phyloP scores from a whole-genome alignment of 1,140 invertebrate species.

The Danaus plexippus region DNA sequence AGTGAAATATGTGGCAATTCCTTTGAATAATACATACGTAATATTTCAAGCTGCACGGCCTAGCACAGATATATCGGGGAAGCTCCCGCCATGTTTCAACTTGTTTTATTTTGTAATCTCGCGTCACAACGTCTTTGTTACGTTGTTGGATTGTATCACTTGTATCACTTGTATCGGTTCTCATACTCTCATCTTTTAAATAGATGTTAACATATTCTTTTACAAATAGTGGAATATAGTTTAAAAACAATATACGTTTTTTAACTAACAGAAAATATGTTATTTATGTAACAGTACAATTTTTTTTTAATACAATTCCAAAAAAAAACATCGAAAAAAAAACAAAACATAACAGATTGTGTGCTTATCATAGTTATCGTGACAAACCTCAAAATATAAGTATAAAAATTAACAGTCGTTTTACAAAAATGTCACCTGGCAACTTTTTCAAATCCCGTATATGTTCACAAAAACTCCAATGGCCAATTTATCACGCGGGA shows the following conservation, averaged over 20 bases:
- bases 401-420: constrained; percentile 36
- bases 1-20: constrained; percentile 73
- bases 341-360: constrained; percentile 22
- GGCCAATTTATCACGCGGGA: constrained; percentile 55
- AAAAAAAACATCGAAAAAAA: constrained; percentile 3
- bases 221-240: no score
- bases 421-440: constrained; percentile 43
- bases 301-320: no score
- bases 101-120: constrained; percentile 24
- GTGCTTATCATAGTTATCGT: constrained; percentile 34
- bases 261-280: no score
- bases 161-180: no score
- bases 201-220: no score
- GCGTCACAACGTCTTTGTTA: constrained; percentile 11
- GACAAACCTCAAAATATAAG: constrained; percentile 32
- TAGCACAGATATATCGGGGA: constrained; percentile 21
- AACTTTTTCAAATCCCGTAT: constrained; percentile 37
- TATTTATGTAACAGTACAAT: no score
- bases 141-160: not conserved
- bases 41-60: constrained; percentile 12
- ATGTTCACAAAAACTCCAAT: constrained; percentile 36
- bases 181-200: no score
- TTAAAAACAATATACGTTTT: not conserved
- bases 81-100: constrained; percentile 17
- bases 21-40: constrained; percentile 68